A percentile compares a stretch with the other conserved stretches of the same genome.
Evolutionary conservation across 2,888 invertebrate genomes (phyloP).

Genomic region (Deilephila porcellus): DNA sequence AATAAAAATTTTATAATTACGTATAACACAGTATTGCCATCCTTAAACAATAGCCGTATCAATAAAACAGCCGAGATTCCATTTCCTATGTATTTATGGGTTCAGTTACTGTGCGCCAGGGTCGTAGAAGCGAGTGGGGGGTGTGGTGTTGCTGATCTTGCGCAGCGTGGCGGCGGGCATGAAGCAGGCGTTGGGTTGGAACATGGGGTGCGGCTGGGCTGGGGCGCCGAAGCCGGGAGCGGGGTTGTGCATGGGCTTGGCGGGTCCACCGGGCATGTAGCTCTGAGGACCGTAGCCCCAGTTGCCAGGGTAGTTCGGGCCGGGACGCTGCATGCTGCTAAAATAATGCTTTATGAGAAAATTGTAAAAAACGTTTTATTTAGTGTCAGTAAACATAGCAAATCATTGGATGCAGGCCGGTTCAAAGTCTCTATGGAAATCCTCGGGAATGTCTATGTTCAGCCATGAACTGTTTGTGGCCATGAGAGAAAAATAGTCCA

Average conservation of each 20-base stretch:
- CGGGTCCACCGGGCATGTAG: conserved; percentile 34
- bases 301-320: conserved; percentile 29
- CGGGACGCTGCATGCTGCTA: conserved; percentile 38
- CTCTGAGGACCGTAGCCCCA: not conserved
- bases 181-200: conserved; percentile 59
- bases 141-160: conserved; percentile 50
- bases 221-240: conserved; percentile 51
- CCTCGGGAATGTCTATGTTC: too few relatives aligned
- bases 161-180: conserved; percentile 58
- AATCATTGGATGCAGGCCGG: too few relatives aligned
- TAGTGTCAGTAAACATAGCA: too few relatives aligned
- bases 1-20: not conserved
- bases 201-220: conserved; percentile 33
- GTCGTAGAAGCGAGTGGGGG: conserved; percentile 40
- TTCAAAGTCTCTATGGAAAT: too few relatives aligned
- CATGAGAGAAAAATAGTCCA: too few relatives aligned
- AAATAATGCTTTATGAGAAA: not conserved
- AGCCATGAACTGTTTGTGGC: too few relatives aligned
- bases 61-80: conserved; percentile 50
- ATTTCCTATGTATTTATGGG: conserved; percentile 7
- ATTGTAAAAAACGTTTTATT: too few relatives aligned
- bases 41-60: conserved; percentile 38
- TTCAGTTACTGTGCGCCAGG: conserved; percentile 13
- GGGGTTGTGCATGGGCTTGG: conserved; percentile 44
- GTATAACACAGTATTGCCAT: not conserved